phyloP scores from a whole-genome alignment of 2,797 vertebrate genomes.

The Sarcophilus harrisii region DNA sequence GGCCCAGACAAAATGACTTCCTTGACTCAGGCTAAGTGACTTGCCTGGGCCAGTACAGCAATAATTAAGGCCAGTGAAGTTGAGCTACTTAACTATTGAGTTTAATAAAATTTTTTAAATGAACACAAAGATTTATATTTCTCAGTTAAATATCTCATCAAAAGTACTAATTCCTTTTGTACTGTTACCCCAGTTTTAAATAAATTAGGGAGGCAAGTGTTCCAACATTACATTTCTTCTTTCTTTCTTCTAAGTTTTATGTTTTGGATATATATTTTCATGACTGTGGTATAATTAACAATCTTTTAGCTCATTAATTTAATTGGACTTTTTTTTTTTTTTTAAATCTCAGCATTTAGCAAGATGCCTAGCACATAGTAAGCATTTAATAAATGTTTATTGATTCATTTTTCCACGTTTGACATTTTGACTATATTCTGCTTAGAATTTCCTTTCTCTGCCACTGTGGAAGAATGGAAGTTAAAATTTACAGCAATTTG shows the following conservation, averaged over 20 bases:
- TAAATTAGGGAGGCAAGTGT: background rate
- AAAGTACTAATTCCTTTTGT: background rate
- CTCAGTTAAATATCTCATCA: background rate
- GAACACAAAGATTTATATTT: background rate
- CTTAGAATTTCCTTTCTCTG: background rate
- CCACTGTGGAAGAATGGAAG: background rate
- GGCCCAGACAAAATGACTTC: background rate
- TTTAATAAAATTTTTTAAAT: background rate
- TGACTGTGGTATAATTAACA: slow-evolving; percentile 30
- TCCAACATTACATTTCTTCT: background rate
- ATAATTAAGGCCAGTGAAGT: background rate
- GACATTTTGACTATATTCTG: background rate
- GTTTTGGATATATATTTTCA: slow-evolving; percentile 2
- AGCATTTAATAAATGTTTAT: background rate
- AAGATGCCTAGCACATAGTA: background rate
- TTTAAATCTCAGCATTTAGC: background rate
- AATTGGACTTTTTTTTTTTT: background rate
- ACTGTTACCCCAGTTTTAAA: background rate
- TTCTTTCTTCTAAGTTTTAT: background rate
- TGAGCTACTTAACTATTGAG: background rate
- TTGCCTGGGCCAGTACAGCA: background rate
- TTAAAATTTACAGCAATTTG: background rate
- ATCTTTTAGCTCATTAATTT: background rate
- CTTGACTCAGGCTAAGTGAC: background rate
- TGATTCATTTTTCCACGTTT: background rate